Evolutionary conservation across 2,797 vertebrate species (phyloP), one percentile per base, ranked within the genome.

Genomic region (Characodon lateralis): DNA sequence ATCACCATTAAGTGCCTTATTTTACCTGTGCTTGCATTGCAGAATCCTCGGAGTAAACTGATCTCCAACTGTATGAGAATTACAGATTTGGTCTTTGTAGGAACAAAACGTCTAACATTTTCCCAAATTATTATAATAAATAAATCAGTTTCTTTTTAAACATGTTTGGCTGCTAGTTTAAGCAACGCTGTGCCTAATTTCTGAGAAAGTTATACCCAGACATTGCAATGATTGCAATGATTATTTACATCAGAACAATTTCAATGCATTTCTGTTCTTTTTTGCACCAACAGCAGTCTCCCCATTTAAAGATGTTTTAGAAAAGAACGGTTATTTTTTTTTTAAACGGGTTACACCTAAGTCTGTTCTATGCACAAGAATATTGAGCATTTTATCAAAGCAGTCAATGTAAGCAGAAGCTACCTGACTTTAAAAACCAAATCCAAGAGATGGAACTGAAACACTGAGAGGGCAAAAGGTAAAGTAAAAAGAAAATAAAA

Each of bases 11-110:
- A 93, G 88, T 91, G 82, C 88, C 90, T 84, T 86, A 83, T 88
- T 91, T 85, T 84, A 63, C 89, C 94, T 96, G 94, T 95, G 95
- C 94, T 95, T 95, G 65, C 77, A 82, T 79, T 75, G 78, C 77
- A 84, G 86, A 86, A 86, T 89, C 77, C 79, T 81, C 88, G 91
- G 87, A 91, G 90, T 89, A 91, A 85, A 91, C 81, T 73, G 83
- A 79, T 89, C 79, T 87, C 55, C 70, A 77, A 83, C 63, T 78
- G 77, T 59, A 88, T 82, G 41, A 48, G 14, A 77, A 79, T 12
- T 51, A 73, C 59, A 28, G 26, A 55, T 83, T 76, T 78, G 69
- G 72, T 85, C 50, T 87, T 31, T 85, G 82, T 41, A 91, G 20
- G 13, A 74, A 74, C 10, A 50, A 74, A 74, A 63, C 26, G 9